Evolutionary conservation across 2,888 invertebrate species (phyloP).

Genomic region (Drosophila mettleri): DNA sequence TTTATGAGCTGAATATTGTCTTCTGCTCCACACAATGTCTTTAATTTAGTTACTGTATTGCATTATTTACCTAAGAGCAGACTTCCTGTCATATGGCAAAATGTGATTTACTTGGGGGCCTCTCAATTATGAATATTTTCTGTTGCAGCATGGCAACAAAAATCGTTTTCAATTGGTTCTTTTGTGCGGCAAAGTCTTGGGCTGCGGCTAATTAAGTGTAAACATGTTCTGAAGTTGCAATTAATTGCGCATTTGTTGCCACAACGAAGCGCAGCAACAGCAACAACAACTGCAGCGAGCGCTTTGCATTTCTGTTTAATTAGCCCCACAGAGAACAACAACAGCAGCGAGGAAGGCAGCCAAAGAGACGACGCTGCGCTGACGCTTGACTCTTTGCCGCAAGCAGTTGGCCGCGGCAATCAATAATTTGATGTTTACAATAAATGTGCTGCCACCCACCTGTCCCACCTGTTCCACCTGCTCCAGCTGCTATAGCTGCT

Average conservation of each 20-base stretch:
- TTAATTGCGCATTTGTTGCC: conserved; percentile 28
- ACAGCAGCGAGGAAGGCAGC: conserved; percentile 17
- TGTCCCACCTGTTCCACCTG: too few species aligned
- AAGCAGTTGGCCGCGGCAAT: conserved; percentile 46
- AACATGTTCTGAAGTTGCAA: conserved; percentile 56
- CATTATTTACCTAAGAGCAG: not conserved
- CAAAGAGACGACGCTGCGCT: conserved; percentile 12
- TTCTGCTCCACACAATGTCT: too few species aligned
- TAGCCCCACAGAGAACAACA: conserved; percentile 34
- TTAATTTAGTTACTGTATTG: not conserved
- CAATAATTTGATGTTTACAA: conserved; percentile 76
- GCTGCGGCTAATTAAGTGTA: conserved; percentile 58
- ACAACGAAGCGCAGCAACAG: conserved; percentile 6
- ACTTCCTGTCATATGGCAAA: not conserved
- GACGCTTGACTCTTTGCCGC: conserved; percentile 22
- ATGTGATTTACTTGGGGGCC: not conserved
- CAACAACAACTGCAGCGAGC: not conserved
- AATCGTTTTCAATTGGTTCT: not conserved
- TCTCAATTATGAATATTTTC: not conserved
- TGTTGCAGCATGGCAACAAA: not conserved
- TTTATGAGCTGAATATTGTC: not conserved
- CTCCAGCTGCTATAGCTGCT: too few species aligned
- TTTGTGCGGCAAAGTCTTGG: conserved; percentile 14
- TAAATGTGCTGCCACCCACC: conserved; percentile 35
- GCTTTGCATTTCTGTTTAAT: conserved; percentile 57